Base-by-base conservation (phyloP, 2,888 invertebrate genomes). In the Aquatica leii region DNA sequence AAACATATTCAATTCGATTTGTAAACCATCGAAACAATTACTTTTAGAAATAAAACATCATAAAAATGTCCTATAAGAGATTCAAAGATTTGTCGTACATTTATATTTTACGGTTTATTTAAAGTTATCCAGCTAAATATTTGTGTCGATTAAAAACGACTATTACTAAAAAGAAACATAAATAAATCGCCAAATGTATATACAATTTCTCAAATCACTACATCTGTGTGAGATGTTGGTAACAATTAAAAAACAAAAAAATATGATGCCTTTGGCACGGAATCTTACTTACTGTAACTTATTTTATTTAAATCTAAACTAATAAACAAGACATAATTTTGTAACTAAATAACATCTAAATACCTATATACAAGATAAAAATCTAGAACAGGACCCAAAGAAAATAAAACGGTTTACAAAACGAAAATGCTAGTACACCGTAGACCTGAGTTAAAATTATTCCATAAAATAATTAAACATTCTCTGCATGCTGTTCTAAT, bases 211-310 rank as follows among this genome's bases (percentile, higher is more conserved):
- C n/a, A n/a, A n/a, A n/a, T 20, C 43, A 41, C 41, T 24, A 59
- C 40, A 24, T 59, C 34, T 40, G 11, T 51, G 24, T 50, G 46
- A 24, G 51, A 43, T 31, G 46, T 48, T 52, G 56, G 50, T 62
- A 62, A 62, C 62, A 61, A 56, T 50, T 55, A 56, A 34, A 49
- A 48, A 62, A 62, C 62, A 41, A 54, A 61, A 57, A 40, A 51
- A 65, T 73, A 67, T n/a, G 60, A 73, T 75, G 74, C 75, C 75
- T 74, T 75, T 75, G 75, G 75, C 75, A 75, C 75, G 71, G 67
- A 73, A 35, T 52, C 50, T 53, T 63, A 59, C 35, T 17, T 55
- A 58, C 31, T 62, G 52, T 68, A 68, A 62, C 52, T 58, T 53
- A 49, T 6, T 37, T 37, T 43, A 43, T 43, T 43, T 43, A 14